phyloP scores from a whole-genome alignment of 2,888 invertebrate genomes.

The Megaustenia siamemsis region DNA sequence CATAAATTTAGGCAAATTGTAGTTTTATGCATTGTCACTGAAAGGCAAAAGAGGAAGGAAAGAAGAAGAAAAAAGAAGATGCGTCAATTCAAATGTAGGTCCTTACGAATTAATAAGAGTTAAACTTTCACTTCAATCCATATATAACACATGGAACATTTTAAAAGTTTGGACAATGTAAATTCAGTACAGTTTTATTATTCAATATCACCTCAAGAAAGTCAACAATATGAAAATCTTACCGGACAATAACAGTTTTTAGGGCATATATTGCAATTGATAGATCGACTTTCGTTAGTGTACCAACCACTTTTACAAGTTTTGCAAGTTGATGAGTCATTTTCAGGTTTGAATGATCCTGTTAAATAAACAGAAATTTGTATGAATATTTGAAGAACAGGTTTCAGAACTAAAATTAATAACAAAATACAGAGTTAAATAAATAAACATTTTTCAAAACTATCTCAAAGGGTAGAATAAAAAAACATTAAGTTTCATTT shows the following conservation, averaged over 20 bases:
- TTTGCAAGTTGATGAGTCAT: not conserved
- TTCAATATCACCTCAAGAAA: not conserved
- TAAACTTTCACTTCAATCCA: too few species aligned
- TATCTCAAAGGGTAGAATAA: too few species aligned
- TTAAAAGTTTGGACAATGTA: not conserved
- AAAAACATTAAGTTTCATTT: too few species aligned
- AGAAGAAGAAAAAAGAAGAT: too few species aligned
- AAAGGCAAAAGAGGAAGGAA: too few species aligned
- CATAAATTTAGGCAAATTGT: too few species aligned
- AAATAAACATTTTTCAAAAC: too few species aligned
- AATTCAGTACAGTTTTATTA: not conserved
- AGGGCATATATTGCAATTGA: not conserved
- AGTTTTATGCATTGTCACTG: too few species aligned
- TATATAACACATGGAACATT: too few species aligned
- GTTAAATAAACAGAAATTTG: not conserved
- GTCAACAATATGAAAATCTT: not conserved
- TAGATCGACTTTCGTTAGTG: not conserved
- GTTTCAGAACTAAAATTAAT: not conserved
- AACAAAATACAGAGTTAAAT: not conserved
- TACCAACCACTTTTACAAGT: not conserved
- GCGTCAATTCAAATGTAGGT: too few species aligned
- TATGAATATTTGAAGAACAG: not conserved
- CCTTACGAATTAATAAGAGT: too few species aligned
- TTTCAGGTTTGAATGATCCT: not conserved
- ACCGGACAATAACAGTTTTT: slow-evolving; percentile 2